Conservation (phyloP, 2,888 invertebrate species). For the Alloscopus bannaensis region DNA sequence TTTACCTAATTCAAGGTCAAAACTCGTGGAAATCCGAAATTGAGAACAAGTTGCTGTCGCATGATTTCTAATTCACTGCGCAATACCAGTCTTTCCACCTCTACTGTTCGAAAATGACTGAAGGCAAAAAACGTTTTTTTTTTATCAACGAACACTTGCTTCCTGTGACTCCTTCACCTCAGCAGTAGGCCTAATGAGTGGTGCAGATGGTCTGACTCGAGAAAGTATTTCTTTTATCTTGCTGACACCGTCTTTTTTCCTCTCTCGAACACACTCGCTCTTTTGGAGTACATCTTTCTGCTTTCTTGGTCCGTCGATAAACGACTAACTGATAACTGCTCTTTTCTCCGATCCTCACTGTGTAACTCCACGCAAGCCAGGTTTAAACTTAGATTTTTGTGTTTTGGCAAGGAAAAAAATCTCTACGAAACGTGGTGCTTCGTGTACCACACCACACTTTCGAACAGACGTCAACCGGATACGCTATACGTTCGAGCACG, state of each 20-base stretch:
- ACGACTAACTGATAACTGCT: constrained; percentile 16
- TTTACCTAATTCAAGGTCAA: too few species aligned
- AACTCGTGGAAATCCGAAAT: too few species aligned
- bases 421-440: too few species aligned
- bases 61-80: too few species aligned
- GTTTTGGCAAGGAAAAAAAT: constrained; percentile 15
- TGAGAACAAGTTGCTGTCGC: too few species aligned
- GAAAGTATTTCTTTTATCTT: constrained; percentile 32
- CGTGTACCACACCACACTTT: too few species aligned
- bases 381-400: background rate
- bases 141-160: constrained; percentile 44
- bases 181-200: constrained; percentile 38
- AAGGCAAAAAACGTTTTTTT: background rate
- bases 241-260: constrained; percentile 10
- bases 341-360: background rate
- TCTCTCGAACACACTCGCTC: background rate
- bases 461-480: constrained; percentile 29
- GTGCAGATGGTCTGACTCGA: constrained; percentile 54
- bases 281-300: background rate
- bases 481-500: background rate
- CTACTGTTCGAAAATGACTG: too few species aligned
- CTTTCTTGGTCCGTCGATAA: constrained; percentile 33
- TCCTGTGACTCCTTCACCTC: background rate
- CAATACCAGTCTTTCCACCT: too few species aligned
- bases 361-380: background rate